Percentiles rank a stretch among this genome's conserved stretches.
Evolutionary conservation across 92 coral and sea anemone species (phyloP).

Genomic region (Muricea muricata): DNA sequence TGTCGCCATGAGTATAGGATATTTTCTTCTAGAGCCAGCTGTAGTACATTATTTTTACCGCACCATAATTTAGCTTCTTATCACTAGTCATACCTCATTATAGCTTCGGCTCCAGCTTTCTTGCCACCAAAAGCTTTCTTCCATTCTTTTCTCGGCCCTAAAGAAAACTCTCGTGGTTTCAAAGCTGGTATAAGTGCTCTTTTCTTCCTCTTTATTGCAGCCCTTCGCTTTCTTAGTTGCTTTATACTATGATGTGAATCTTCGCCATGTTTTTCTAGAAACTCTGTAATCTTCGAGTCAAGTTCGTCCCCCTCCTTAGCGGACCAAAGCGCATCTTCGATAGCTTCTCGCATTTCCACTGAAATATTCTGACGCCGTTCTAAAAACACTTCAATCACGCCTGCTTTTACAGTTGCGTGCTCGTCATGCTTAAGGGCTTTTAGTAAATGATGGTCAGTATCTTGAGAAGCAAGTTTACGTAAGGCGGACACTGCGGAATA

Average conservation of each 20-base stretch:
- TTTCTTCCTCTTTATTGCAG: constrained; percentile 63
- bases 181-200: constrained; percentile 81
- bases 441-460: constrained; percentile 67
- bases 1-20: no score
- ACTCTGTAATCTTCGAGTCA: constrained; percentile 68
- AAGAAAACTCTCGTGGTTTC: constrained; percentile 76
- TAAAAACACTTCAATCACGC: constrained; percentile 77
- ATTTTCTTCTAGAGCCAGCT: no score
- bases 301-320: constrained; percentile 76
- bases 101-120: constrained; percentile 82
- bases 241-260: constrained; percentile 57
- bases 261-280: constrained; percentile 79
- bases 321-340: constrained; percentile 81
- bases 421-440: constrained; percentile 73
- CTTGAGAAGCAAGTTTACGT: constrained; percentile 75
- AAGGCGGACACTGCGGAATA: constrained; percentile 83
- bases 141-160: constrained; percentile 77
- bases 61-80: no score
- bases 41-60: no score
- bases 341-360: constrained; percentile 59
- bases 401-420: constrained; percentile 79
- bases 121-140: constrained; percentile 73
- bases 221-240: constrained; percentile 64
- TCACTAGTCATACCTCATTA: constrained; percentile 43
- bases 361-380: constrained; percentile 77